Base-by-base conservation (phyloP, 2,888 invertebrate genomes). In the Carcina quercana region DNA sequence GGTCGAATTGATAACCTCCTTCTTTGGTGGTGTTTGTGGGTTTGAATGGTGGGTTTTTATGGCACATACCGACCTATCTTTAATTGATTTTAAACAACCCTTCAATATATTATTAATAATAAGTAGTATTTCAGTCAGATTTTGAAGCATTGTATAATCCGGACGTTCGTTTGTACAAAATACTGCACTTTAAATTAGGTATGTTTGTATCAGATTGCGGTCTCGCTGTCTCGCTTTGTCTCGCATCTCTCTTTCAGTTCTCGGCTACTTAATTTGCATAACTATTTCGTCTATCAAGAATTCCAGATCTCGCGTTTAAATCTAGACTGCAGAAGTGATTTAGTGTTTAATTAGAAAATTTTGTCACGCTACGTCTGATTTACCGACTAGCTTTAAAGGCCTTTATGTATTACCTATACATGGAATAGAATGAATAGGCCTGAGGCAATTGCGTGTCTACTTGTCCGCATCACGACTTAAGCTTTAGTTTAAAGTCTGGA, bases 261-360 rank as follows among this genome's bases (percentile, higher is more conserved):
- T 29, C 20, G 28, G 13, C 19, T 19, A 13, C 13, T 20, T 21
- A 49, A 64, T 67, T 65, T 61, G 55, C 61, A 65, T 66, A 65
- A 65, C 58, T 60, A 64, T 61, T 59, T 50, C 50, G 57, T 57
- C 53, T 55, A 48, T 46, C 50, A 48, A 45, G 25, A 26, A 37
- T 50, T 47, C 53, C 53, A 50, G 50, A 53, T 51, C 48, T 48
- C 48, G 43, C 37, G 43, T 38, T 38, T 46, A 42, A 46, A 45
- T 50, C 47, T 48, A 41, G 50, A 51, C 51, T 50, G 48, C 50
- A 52, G 50, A 45, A 50, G 53, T 47, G 50, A 53, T 53, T 50
- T 51, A 33, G 27, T 14, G 13, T 27, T 32, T 32, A 32, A 32
- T 32, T 32, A 21, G 21, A 15, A 13, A 25, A 25, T 13, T 31